Evolutionary conservation across 2,797 vertebrate species (phyloP).

Genomic region (Rhinogobio ventralis): DNA sequence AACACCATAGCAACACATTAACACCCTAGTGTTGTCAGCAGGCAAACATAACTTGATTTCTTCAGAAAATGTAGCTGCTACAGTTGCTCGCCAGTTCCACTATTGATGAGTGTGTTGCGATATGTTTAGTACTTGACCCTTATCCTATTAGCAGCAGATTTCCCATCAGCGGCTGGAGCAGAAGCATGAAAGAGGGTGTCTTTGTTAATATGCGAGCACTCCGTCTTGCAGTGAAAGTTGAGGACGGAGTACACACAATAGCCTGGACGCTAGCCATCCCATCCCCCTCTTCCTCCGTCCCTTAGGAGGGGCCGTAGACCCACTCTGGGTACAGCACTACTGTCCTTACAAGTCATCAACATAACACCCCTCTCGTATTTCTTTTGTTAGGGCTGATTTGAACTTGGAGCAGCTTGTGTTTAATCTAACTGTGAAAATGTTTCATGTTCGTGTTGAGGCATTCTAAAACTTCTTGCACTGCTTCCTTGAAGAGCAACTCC

Average conservation of each 20-base stretch:
- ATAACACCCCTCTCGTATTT: not conserved
- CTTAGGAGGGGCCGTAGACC: constrained; percentile 47
- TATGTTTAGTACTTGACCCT: constrained; percentile 3
- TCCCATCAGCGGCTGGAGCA: not conserved
- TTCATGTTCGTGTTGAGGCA: not conserved
- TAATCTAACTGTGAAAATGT: not conserved
- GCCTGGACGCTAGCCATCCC: constrained; percentile 55
- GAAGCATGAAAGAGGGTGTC: constrained; percentile 35
- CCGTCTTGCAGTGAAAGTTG: constrained; percentile 35
- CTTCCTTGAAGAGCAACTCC: not conserved
- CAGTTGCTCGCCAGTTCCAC: not conserved
- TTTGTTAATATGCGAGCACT: constrained; percentile 37
- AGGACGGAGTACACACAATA: constrained; percentile 50
- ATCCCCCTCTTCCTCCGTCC: constrained; percentile 48
- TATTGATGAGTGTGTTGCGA: not conserved
- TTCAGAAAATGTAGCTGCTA: not conserved
- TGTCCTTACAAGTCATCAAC: constrained; percentile 47
- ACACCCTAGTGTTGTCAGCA: not conserved
- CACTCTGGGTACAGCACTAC: constrained; percentile 25
- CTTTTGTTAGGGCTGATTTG: constrained; percentile 25
- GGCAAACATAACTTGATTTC: too few species aligned
- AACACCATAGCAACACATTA: not conserved
- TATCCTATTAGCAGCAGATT: constrained; percentile 22
- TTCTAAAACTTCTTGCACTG: not conserved
- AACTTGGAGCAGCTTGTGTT: not conserved